Base-by-base conservation (phyloP, 1,140 invertebrate genomes). In the Drosophila takahashii region DNA sequence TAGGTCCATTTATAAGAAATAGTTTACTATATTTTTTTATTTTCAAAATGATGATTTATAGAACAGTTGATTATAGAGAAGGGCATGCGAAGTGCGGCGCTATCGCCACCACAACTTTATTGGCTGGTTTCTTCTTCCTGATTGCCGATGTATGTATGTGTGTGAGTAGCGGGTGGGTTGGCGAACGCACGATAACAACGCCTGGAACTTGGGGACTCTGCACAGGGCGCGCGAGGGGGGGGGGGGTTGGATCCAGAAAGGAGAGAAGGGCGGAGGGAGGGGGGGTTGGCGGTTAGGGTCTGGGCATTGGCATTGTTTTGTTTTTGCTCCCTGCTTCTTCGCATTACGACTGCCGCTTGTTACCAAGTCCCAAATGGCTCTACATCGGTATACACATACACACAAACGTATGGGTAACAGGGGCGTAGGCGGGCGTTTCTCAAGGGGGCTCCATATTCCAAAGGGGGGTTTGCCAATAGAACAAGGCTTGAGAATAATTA, bases 151-250 rank as follows among this genome's bases (percentile, higher is more conserved):
- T 11, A 41, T 50, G 44, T 27, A 29, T 41, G 51, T 59, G 37
- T 58, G 47, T 56, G 42, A 71, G 29, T 79, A 84, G 81, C 76
- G 81, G 81, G 81, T 85, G 81, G 81, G 77, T 81, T 75, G 58
- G 60, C 74, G 58, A 85, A 74, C 59, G 81, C 70, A 81, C 81
- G 78, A 86, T 81, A 86, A 85, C 65, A 78, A 79, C 52, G 50
- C 57, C 58, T 62, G 58, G 65, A 71, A 70, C 60, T 64, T 53
- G 29, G 39, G 44, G 42, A 57, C 42, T 36, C 37, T 16, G 8
- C 47, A 16, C 47, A 16, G 18, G 53, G 37, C 7, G 4, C 4
- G 26, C 37, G 48, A 22, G 8, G 13, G 39, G 6, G 1, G 62
- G 16, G 22, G 39, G 27, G 26, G n/a, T n/a, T 9, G 27, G n/a